Evolutionary conservation across 2,113 vertebrate genomes (phyloP).

Genomic region (Gavia stellata): DNA sequence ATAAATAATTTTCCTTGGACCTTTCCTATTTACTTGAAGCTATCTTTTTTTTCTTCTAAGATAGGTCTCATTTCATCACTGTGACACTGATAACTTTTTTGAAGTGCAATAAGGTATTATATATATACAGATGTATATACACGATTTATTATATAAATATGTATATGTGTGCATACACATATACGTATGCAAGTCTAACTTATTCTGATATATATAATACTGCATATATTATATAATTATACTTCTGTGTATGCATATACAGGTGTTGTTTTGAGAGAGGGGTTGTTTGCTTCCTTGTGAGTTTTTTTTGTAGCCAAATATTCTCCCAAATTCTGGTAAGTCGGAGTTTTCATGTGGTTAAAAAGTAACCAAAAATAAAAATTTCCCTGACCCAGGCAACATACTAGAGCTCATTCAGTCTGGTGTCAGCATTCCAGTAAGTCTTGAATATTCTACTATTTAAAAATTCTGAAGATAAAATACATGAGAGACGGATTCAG

Average conservation of each 20-base stretch:
- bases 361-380: neutral
- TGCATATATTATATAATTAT: neutral
- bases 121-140: neutral
- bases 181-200: neutral
- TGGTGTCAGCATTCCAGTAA: neutral
- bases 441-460: neutral
- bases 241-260: neutral
- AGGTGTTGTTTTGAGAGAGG: too few relatives aligned
- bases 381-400: too few relatives aligned
- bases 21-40: neutral
- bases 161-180: neutral
- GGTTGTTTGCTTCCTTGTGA: neutral
- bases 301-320: neutral
- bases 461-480: neutral
- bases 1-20: neutral
- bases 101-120: neutral
- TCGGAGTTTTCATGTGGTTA: rapidly evolving
- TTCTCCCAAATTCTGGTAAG: neutral
- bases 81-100: neutral
- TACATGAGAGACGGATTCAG: neutral
- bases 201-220: neutral
- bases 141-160: neutral
- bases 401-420: neutral
- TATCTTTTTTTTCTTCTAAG: neutral
- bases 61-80: neutral